Evolutionary conservation across 2,797 vertebrate genomes (phyloP), one percentile per base, ranked within the genome.

Genomic region (Ciconia nigra): DNA sequence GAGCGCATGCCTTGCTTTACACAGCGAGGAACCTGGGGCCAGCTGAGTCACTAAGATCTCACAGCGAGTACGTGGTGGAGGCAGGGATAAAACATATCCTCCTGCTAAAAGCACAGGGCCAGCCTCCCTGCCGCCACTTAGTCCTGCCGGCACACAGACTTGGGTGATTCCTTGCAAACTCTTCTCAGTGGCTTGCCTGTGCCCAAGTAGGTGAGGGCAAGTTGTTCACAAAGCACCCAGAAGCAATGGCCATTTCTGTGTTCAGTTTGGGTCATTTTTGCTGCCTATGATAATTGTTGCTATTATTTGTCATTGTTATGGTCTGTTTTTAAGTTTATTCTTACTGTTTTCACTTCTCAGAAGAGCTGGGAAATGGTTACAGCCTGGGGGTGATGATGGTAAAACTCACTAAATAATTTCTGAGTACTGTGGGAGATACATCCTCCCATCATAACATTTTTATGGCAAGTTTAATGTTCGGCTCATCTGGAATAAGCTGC

Each of bases 391-490:
- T 77, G 67, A 74, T 54, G 81, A 82, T 69, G 85, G 76, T 29
- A 49, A 63, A 88, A 63, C 72, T 93, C 85, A 90, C 91, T 82
- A 33, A 86, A 78, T 93, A 96, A 95, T 91, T 95, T 91, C 63
- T 86, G 66, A 73, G 83, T 92, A 66, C 85, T 91, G 80, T 93
- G 95, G 85, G 94, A 93, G 95, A 97, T 84, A 90, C 81, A 85
- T 93, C 85, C 70, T 96, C 93, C 92, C 95, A 94, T 82, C 82
- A 85, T 91, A 97, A 96, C 88, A 73, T 95, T 97, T 98, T 98
- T 96, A 97, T 95, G 93, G 95, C 82, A 87, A 94, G 96, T 96
- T 96, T 93, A 97, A 92, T 51, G 76, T 76, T 94, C 25, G 1
- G 39, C 59, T 95, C 96, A 91, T 96, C 91, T 92, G 92, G 96